Base-by-base conservation (phyloP, 2,113 vertebrate species). In the Uropsilus gracilis region DNA sequence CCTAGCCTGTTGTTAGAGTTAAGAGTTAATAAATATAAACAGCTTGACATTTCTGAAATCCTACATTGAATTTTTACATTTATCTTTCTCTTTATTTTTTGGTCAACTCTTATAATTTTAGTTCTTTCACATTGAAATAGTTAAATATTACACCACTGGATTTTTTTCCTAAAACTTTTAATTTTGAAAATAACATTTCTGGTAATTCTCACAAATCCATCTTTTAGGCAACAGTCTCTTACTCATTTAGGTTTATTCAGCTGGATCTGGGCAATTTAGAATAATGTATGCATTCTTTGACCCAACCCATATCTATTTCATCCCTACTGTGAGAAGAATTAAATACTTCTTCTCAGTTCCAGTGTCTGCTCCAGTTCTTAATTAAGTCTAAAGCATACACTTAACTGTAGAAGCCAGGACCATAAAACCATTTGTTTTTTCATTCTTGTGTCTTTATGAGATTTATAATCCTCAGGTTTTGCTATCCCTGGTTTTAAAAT, bases 301-400 rank as follows among this genome's bases (percentile, higher is more conserved):
- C 63, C 78, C 69, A 72, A 64, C 82, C 93, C 86, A 44, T 75
- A 69, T 48, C 77, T 82, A 14, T 90, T 95, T 89, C 73, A 86
- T 78, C 37, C 94, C 91, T 92, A 75, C 82, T 92, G 93, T 94
- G 91, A 97, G 77, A 87, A 95, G 96, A 94, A 97, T 92, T 95
- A 92, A 92, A 89, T 63, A 86, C 44, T 53, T 95, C 46, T 88
- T 91, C 39, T 87, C 63, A 12, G 44, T 95, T 94, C 86, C 72
- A 90, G 26, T 44, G 22, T 85, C 88, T 81, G 8, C 61, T 46
- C n/a, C 72, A 86, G 50, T 57, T 34, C 53, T 96, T 96, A 95
- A 94, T 94, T 93, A 95, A 96, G 46, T 83, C 37, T 46, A 72
- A 55, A 72, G 61, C 77, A 90, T 17, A 93, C 55, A 39, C 26